Conservation (phyloP, 2,113 vertebrate genomes). For the Sorex araneus region DNA sequence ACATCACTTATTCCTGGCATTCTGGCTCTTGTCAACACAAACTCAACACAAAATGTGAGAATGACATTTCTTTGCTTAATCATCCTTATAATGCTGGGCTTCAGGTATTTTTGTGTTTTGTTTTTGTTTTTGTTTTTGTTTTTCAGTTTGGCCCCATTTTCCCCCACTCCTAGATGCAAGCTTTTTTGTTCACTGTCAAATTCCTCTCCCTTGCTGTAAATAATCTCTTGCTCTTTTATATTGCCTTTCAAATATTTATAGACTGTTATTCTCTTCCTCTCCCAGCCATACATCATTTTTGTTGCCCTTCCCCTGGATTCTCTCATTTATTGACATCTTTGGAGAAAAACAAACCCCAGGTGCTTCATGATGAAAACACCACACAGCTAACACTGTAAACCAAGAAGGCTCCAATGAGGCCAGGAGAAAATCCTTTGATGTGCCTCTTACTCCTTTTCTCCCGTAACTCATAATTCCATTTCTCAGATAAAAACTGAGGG, state of each 20-base stretch:
- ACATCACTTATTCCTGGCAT: neutral
- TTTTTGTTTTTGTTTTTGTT: conserved; percentile 48
- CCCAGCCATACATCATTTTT: conserved; percentile 88
- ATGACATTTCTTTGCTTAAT: conserved; percentile 64
- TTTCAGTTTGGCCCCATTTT: conserved; percentile 79
- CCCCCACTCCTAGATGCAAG: conserved; percentile 78
- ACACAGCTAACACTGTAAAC: conserved; percentile 60
- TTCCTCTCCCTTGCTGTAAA: conserved; percentile 88
- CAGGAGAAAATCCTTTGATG: conserved; percentile 73
- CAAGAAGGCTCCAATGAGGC: conserved; percentile 56
- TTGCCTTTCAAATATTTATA: conserved; percentile 92
- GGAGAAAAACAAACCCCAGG: conserved; percentile 86
- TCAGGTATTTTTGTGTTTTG: too few species aligned
- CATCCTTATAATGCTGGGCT: conserved; percentile 31
- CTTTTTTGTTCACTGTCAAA: conserved; percentile 88
- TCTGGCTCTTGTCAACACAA: neutral
- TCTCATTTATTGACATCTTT: conserved; percentile 89
- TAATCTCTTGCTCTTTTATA: conserved; percentile 89
- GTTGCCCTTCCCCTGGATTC: conserved; percentile 86
- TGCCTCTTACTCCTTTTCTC: conserved; percentile 67
- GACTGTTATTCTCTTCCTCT: conserved; percentile 90
- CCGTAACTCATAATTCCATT: conserved; percentile 76
- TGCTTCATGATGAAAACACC: conserved; percentile 77
- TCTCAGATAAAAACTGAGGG: conserved; percentile 57
- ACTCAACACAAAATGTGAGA: neutral